These are phyloP conservation scores for Phrynosoma blainvillii DNA, from an alignment of 2,113 vertebrate genomes.

Conservation along the genomic window DNA sequence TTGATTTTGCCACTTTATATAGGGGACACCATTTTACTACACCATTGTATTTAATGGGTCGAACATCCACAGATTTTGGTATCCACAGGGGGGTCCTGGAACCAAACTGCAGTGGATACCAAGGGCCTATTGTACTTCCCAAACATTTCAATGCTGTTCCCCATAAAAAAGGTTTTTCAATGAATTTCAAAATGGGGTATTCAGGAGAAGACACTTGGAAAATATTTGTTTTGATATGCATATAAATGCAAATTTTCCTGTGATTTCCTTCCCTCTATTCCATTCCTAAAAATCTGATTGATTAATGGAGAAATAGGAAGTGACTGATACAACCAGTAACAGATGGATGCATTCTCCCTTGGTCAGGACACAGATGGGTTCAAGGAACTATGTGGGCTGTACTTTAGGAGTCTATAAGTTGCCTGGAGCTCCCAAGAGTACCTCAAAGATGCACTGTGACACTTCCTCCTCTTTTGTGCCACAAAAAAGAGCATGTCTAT, in stretches of 20 bases:
- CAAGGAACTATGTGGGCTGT: background rate
- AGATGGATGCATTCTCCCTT: background rate
- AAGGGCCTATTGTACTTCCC: too few species aligned
- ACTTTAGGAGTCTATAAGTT: background rate
- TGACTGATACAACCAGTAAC: background rate
- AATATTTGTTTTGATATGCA: background rate
- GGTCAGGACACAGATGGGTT: too few species aligned
- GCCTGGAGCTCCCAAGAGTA: background rate
- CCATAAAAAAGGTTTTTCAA: background rate
- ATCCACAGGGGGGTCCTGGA: too few species aligned
- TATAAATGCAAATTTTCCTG: background rate
- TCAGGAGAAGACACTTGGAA: background rate
- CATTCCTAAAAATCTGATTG: background rate
- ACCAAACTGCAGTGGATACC: too few species aligned
- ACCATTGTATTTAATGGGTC: too few species aligned
- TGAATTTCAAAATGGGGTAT: background rate
- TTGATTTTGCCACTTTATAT: too few species aligned
- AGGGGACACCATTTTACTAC: too few species aligned
- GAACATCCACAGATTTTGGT: too few species aligned
- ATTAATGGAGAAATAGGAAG: background rate
- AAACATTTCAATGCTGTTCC: background rate
- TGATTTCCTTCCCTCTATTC: background rate
- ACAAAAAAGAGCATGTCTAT: conserved; percentile 3
- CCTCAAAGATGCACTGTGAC: background rate
- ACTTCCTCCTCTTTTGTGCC: conserved; percentile 3